Conservation (phyloP, 2,888 invertebrate genomes). For the Cryptophagus acutangulus region DNA sequence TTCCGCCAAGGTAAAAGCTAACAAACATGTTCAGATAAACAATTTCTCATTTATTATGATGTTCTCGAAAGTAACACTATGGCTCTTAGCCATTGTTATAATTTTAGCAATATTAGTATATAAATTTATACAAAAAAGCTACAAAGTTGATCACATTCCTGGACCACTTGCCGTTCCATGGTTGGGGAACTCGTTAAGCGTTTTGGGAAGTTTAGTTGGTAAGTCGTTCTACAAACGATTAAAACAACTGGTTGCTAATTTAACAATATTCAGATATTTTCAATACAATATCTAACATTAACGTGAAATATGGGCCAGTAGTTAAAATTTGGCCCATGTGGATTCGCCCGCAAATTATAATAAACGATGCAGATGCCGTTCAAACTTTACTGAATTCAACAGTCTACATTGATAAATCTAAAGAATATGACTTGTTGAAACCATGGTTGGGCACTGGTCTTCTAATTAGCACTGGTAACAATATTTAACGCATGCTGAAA, state of each 20-base stretch:
- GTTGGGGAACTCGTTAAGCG: constrained; percentile 8
- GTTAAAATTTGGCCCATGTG: not conserved
- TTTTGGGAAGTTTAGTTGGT: too few species aligned
- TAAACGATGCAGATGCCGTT: constrained; percentile 13
- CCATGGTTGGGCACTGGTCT: constrained; percentile 1
- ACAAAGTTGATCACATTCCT: constrained; percentile 6
- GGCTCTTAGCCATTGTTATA: too few species aligned
- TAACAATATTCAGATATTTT: not conserved
- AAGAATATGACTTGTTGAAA: constrained; percentile 7
- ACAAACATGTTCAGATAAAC: too few species aligned
- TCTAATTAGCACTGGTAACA: constrained; percentile 1
- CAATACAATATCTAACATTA: not conserved
- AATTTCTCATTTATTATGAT: too few species aligned
- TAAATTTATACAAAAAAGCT: too few species aligned
- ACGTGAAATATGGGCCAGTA: constrained; percentile 6
- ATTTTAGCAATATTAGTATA: too few species aligned
- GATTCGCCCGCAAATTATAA: not conserved
- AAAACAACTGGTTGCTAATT: too few species aligned
- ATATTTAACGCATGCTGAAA: too few species aligned
- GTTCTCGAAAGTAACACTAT: too few species aligned
- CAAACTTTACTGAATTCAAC: constrained; percentile 12
- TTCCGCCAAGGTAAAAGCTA: too few species aligned
- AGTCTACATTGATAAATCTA: constrained; percentile 31
- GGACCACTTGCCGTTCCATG: constrained; percentile 10
- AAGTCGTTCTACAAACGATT: too few species aligned